Evolutionary conservation across 2,113 vertebrate genomes (phyloP), one percentile per base, ranked within the genome.

Genomic region (Telmatochromis sp.): DNA sequence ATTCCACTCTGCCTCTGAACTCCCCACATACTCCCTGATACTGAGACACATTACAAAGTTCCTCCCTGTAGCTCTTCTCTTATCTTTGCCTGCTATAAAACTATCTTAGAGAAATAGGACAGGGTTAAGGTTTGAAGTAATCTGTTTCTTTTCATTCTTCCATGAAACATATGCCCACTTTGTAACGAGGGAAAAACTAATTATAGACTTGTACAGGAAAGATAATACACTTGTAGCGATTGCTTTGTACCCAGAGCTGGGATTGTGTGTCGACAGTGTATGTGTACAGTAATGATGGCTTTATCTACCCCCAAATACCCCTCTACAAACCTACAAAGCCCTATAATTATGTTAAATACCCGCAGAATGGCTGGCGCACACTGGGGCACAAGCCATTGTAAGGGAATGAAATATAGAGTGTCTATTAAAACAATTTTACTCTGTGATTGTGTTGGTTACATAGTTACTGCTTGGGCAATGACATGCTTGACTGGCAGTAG

Each of bases 141-240:
- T 96, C 89, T 87, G 83, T 91, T 90, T 94, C 86, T 93, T 94
- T 93, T 93, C 84, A 93, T 94, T 94, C 87, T 89, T 93, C 90
- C 90, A 85, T 92, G 91, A 95, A 96, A 93, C 95, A 95, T 94
- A 95, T 94, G 93, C 93, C 92, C 84, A 87, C 83, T 95, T 91
- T 86, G 83, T 90, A 94, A 95, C 91, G 94, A 94, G 92, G 86
- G 87, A 86, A 79, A 93, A 94, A 92, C 93, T 96, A 95, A 96
- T 95, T 95, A 96, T 92, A 95, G 92, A 91, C 93, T 92, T 93
- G 94, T 95, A 93, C 91, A 87, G 88, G 87, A 88, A 93, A 95
- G 94, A 96, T 96, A 95, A 96, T 94, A 86, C 86, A 91, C 60
- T 92, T 93, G 83, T 91, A 91, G 86, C 89, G 89, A 94, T 95